Percentiles rank a stretch among this genome's conserved stretches.
Evolutionary conservation across 2,888 invertebrate genomes (phyloP).

Genomic region (Trilocha varians): DNA sequence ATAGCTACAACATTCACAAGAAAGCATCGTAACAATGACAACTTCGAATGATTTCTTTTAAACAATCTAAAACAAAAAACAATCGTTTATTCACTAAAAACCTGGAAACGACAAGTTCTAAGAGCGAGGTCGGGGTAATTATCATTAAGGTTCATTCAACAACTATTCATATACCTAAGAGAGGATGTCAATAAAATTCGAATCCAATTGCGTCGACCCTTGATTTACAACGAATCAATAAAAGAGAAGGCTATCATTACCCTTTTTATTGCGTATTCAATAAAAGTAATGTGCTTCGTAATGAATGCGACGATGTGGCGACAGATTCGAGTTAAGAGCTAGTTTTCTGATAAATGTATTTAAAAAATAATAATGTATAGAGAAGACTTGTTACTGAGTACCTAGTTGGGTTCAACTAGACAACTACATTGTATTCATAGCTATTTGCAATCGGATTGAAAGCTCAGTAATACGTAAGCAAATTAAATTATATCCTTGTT

Average conservation of each 20-base stretch:
- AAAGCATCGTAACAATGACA: conserved; percentile 34
- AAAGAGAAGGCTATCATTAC: conserved; percentile 67
- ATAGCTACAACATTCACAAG: conserved; percentile 47
- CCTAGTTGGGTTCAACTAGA: too few relatives aligned
- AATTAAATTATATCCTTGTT: too few relatives aligned
- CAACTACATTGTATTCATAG: too few relatives aligned
- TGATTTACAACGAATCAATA: conserved; percentile 71
- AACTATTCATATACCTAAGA: conserved; percentile 49
- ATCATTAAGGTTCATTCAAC: conserved; percentile 51
- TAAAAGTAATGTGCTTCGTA: conserved; percentile 63
- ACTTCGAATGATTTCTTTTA: conserved; percentile 35
- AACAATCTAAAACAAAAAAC: conserved; percentile 16
- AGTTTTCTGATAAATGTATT: neutral
- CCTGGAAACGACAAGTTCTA: conserved; percentile 15
- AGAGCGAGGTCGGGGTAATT: conserved; percentile 27
- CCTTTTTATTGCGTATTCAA: conserved; percentile 62
- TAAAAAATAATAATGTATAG: neutral
- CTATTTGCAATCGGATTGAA: too few relatives aligned
- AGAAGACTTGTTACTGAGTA: too few relatives aligned
- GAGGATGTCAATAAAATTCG: conserved; percentile 62
- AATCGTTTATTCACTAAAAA: neutral
- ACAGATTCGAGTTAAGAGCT: conserved; percentile 20
- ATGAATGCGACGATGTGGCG: conserved; percentile 36
- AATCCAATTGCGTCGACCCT: conserved; percentile 64
- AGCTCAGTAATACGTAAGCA: too few relatives aligned